Percentiles rank a stretch among this genome's conserved stretches.
Evolutionary conservation across 2,888 invertebrate species (phyloP).

Genomic region (Cephus sareptanus): DNA sequence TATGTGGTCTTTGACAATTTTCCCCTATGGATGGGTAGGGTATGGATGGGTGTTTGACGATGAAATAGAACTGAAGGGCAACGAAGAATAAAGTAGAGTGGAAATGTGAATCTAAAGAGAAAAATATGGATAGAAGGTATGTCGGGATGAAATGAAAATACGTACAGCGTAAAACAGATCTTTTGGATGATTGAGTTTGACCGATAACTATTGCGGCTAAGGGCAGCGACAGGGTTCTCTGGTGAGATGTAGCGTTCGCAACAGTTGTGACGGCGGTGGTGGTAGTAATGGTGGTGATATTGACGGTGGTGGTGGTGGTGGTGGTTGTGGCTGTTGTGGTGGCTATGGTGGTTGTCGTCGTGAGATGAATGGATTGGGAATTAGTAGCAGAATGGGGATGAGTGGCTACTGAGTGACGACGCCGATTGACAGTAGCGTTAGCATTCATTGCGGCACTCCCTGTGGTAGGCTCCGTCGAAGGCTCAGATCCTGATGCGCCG

Average conservation of each 20-base stretch:
- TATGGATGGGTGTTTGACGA: background rate
- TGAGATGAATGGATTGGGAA: conserved; percentile 60
- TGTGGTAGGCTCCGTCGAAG: conserved; percentile 44
- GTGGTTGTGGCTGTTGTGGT: conserved; percentile 29
- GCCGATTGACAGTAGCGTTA: conserved; percentile 57
- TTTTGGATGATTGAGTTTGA: conserved; percentile 66
- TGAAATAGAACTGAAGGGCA: background rate
- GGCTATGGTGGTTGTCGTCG: conserved; percentile 46
- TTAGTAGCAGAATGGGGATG: conserved; percentile 62
- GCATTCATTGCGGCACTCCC: conserved; percentile 57
- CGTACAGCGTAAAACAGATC: conserved; percentile 66
- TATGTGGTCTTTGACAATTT: background rate
- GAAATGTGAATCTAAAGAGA: background rate
- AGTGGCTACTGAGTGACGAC: conserved; percentile 65
- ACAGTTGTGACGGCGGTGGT: conserved; percentile 47
- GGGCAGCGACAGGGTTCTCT: conserved; percentile 78
- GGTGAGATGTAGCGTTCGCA: conserved; percentile 69
- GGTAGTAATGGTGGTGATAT: conserved; percentile 43
- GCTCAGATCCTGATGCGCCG: conserved; percentile 58
- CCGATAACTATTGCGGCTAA: conserved; percentile 70
- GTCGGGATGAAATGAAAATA: conserved; percentile 51
- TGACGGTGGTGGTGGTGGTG: conserved; percentile 39
- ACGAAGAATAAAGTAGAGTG: background rate
- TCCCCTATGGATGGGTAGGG: background rate
- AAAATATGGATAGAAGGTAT: background rate